Evolutionary conservation across 2,113 vertebrate genomes (phyloP).

Genomic region (Elanus axillaris): DNA sequence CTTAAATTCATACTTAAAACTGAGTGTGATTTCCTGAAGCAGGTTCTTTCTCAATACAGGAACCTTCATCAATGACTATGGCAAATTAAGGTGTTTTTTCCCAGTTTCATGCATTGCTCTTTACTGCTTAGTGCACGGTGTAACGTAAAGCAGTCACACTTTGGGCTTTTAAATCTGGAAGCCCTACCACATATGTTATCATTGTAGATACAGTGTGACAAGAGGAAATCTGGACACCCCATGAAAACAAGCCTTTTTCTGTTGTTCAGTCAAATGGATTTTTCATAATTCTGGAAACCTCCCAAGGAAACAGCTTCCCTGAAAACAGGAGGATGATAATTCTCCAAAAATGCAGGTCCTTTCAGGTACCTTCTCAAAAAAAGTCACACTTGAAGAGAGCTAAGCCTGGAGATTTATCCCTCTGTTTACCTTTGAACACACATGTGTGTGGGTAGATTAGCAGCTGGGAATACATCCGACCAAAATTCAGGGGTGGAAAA

Average conservation of each 20-base stretch:
- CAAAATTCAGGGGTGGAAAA: background rate
- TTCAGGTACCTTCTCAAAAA: background rate
- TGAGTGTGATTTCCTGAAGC: background rate
- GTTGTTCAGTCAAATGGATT: background rate
- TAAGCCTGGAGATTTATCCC: conserved; percentile 1
- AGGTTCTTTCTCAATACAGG: background rate
- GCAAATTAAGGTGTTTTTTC: background rate
- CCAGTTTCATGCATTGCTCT: background rate
- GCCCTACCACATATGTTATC: background rate
- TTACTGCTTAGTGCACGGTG: accelerated
- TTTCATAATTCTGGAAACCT: background rate
- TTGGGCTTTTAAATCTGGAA: background rate
- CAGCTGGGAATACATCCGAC: background rate
- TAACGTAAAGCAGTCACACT: accelerated
- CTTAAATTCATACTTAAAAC: background rate
- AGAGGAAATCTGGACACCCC: background rate
- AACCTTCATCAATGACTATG: background rate
- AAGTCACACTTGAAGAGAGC: conserved; percentile 8
- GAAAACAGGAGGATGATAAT: background rate
- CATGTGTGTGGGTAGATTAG: background rate
- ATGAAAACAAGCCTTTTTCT: background rate
- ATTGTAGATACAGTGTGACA: background rate
- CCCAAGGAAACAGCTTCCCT: background rate
- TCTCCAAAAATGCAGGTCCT: background rate
- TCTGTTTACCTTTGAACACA: conserved; percentile 6